Evolutionary conservation across 2,113 vertebrate genomes (phyloP).

Genomic region (Porphyrio hochstetteri): DNA sequence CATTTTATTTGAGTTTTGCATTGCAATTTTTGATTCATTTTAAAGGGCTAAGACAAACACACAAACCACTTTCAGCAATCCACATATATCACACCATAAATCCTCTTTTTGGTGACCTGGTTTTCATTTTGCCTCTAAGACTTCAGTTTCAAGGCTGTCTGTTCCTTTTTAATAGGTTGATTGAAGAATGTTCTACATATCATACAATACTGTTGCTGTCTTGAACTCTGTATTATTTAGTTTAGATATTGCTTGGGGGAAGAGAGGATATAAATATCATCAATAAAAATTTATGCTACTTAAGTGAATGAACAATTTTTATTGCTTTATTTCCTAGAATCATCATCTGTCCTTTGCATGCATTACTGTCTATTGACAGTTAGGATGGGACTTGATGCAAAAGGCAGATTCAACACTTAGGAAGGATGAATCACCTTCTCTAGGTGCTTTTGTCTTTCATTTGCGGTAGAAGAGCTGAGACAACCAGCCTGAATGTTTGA

Average conservation of each 20-base stretch:
- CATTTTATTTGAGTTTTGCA: background rate
- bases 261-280: background rate
- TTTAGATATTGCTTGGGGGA: background rate
- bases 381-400: background rate
- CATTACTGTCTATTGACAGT: background rate
- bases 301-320: background rate
- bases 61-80: background rate
- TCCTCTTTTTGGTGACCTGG: background rate
- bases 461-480: background rate
- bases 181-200: background rate
- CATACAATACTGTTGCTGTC: background rate
- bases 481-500: background rate
- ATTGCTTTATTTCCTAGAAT: background rate
- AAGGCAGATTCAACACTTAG: background rate
- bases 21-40: background rate
- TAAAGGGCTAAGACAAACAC: background rate
- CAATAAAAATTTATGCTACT: background rate
- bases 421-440: background rate
- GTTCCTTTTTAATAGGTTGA: background rate
- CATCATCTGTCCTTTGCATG: background rate
- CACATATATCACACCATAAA: background rate
- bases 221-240: background rate
- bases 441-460: background rate
- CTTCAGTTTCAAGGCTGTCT: background rate
- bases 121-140: background rate